Evolutionary conservation across 1,140 invertebrate species (phyloP).

Genomic region (Hylaeus volcanicus): DNA sequence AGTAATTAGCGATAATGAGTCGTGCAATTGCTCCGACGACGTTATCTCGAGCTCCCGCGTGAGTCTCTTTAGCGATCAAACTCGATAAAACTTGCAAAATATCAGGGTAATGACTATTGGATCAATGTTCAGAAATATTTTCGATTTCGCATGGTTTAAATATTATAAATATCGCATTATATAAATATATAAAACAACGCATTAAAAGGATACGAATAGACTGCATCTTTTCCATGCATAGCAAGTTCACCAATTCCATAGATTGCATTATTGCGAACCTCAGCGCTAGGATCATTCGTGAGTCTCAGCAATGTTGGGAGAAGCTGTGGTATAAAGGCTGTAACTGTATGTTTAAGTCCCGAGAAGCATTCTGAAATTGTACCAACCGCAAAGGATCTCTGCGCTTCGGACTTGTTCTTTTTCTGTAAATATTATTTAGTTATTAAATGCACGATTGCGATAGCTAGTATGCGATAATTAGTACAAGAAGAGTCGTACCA

Average conservation of each 20-base stretch:
- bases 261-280: constrained; percentile 89
- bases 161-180: constrained; percentile 22
- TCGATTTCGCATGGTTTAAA: background rate
- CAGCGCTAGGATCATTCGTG: constrained; percentile 83
- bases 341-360: constrained; percentile 81
- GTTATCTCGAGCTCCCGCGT: constrained; percentile 86
- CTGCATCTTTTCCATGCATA: constrained; percentile 82
- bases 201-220: constrained; percentile 82
- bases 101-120: constrained; percentile 81
- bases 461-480: background rate
- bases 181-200: background rate
- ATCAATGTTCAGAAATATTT: constrained; percentile 57
- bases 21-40: constrained; percentile 89
- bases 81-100: constrained; percentile 86
- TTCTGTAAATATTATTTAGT: constrained; percentile 74
- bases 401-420: constrained; percentile 83
- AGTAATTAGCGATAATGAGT: constrained; percentile 85
- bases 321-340: constrained; percentile 83
- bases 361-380: constrained; percentile 87
- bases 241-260: constrained; percentile 89
- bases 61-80: constrained; percentile 83
- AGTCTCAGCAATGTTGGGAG: constrained; percentile 84
- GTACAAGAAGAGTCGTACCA: constrained; percentile 78
- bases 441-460: constrained; percentile 21
- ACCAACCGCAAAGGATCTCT: constrained; percentile 87